Evolutionary conservation across 1,140 invertebrate species (phyloP), one percentile per base, ranked within the genome.

Genomic region (Galleria mellonella): DNA sequence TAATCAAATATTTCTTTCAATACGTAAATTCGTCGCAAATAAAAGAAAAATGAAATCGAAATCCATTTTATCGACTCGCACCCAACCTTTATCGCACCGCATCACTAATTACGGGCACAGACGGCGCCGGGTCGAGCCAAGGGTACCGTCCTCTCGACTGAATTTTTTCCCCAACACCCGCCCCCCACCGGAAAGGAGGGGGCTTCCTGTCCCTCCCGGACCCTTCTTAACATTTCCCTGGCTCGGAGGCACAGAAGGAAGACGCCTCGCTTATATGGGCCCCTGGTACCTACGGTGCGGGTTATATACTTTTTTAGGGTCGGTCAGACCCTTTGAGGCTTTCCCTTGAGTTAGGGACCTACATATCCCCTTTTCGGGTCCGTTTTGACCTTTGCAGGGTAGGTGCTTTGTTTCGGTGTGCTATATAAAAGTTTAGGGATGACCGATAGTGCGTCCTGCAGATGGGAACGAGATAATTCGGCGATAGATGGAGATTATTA

Each of bases 241-340:
- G 72, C 68, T 77, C 64, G 56, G 58, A 76, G 71, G 72, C 72
- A 76, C 76, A 83, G 66, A 69, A 44, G 44, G 40, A 48, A 84
- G 77, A 83, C 68, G 73, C 69, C 67, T 64, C 61, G 58, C 64
- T 71, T 81, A 79, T 83, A 83, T 82, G 79, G 59, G 55, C 52
- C 70, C 73, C 68, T 77, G 69, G 74, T 74, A 77, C 72, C 68
- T 77, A 62, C 51, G 38, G 43, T 32, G 61, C 55, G 73, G 71
- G 66, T 75, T 82, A 79, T 83, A 78, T 82, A 82, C 81, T 79
- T 82, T 83, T 84, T 84, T 78, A 73, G 77, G 74, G 64, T 72
- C 68, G 66, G 61, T 55, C 59, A 70, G 76, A 78, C 74, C 75
- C 72, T 82, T 75, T 73, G 72, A 75, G 72, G 66, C 54, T 53